A percentile compares a stretch with the other conserved stretches of the same genome.
Conservation (phyloP, 2,888 invertebrate genomes). For the Dryocosmus kuriphilus region DNA sequence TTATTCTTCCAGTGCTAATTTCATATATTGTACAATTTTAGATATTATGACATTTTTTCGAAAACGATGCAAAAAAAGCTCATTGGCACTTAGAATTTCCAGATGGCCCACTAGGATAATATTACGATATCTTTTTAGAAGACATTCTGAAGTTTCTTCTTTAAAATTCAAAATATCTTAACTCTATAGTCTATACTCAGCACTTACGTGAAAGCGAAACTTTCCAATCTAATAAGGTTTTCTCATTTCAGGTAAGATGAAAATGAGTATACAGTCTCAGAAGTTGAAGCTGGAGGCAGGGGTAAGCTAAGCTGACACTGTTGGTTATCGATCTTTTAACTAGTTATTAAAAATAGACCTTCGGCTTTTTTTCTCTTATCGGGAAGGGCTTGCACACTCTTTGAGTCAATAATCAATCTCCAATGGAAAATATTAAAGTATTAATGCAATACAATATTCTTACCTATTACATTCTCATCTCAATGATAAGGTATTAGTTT, state of each 20-base stretch:
- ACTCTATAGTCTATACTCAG: conserved; percentile 23
- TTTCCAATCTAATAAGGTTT: conserved; percentile 33
- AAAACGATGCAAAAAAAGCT: too few species aligned
- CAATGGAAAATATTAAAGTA: too few species aligned
- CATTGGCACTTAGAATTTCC: too few species aligned
- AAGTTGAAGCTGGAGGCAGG: background rate
- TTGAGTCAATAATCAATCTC: too few species aligned
- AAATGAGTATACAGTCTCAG: conserved; percentile 3
- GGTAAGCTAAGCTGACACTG: conserved; percentile 13
- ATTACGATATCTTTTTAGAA: background rate
- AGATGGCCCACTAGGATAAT: too few species aligned
- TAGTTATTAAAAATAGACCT: background rate
- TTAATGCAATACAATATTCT: too few species aligned
- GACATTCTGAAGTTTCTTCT: background rate
- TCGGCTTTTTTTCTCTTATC: background rate
- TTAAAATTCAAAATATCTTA: conserved; percentile 11
- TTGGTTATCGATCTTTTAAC: conserved; percentile 24
- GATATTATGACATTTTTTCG: too few species aligned
- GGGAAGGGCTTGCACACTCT: background rate
- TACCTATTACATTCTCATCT: too few species aligned
- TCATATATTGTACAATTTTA: too few species aligned
- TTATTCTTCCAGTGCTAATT: too few species aligned
- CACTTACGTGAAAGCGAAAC: background rate
- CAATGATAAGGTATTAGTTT: too few species aligned
- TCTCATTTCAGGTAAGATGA: conserved; percentile 33